Base-by-base conservation (phyloP, 2,113 vertebrate genomes). In the Gopherus evgoodei region DNA sequence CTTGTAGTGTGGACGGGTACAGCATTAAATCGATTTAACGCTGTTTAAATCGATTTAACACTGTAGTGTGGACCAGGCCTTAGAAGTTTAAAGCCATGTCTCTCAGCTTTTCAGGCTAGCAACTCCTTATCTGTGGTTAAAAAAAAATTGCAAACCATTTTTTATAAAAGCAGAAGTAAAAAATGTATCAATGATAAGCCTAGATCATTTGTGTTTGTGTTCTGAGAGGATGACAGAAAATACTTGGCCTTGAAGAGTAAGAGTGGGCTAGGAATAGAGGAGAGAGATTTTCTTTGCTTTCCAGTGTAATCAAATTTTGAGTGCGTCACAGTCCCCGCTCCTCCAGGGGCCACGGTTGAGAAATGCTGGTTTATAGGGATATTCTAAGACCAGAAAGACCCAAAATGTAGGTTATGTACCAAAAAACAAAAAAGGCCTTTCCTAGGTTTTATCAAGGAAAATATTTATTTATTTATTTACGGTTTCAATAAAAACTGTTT, bases 211-310 rank as follows among this genome's bases (percentile, higher is more conserved):
- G 75, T 56, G 24, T 4, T 31, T 47, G 5, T 1, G n/a, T 72
- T 89, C 54, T 44, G 83, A 42, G 4, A 16, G 59, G 4, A 17
- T 31, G 2, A 0, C n/a, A 42, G 69, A 42, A 42, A 75, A 75
- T 69, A 24, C 69, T 54, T 24, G 59, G 54, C 14, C 14, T 27
- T 19, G 24, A 56, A 82, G 62, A 91, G 31, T 1, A 10, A 85
- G 29, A 87, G 59, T 44, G 14, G 5, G 0, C 1, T 72, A 4
- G 9, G 0, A 11, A 1, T 2, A 6, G 1, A 3, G 9, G 17
- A 83, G 53, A 29, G 14, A 80, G 0, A 21, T 1, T 2, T 2
- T 3, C 2, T 27, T 24, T 62, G 16, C 50, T 27, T 1, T 1
- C 38, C 3, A 29, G 0, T 42, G 21, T 11, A 65, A 35, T 38